Base-by-base conservation (phyloP, 2,113 vertebrate species). In the Paramisgurnus dabryanus region DNA sequence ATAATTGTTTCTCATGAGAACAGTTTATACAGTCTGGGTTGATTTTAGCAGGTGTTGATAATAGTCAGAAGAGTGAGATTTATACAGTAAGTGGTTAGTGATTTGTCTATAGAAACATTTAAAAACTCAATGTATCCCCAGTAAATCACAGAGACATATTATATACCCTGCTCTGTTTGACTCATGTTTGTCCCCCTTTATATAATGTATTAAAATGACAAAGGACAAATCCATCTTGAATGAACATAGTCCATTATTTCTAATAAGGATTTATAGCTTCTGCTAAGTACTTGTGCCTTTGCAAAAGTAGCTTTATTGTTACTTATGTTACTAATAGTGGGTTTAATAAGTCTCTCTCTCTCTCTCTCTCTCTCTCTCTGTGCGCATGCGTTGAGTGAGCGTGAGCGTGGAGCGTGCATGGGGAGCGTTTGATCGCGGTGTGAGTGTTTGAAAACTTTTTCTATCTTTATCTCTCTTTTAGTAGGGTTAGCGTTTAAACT, bases 231-330 rank as follows among this genome's bases (percentile, higher is more conserved):
- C 11, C 9, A 47, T 63, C 18, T 75, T 63, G 12, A 61, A 63
- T 61, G 55, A 73, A 60, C 55, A 57, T 13, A 43, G 55, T 40
- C 71, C n/a, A 74, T 74, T 60, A 45, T 74, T 47, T 74, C 15
- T 60, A 34, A 49, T 49, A 43, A 63, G 34, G 41, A 75, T 75
- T 63, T 75, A 49, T 63, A 49, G 18, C 43, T 47, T 63, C 47
- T 15, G 18, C 60, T 75, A 63, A 75, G 72, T 75, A 47, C 72
- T 63, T 8, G 22, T 12, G 18, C 43, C 2, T 47, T 57, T 61
- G 18, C 58, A 75, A 43, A 75, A 49, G 58, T 13, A 27, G 11
- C 27, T 4, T 66, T 67, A 58, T 58, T 22, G 22, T 68, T 69
- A 22, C 57, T 15, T 27, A 63, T 53, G 40, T 39, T 39, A 5